phyloP scores from a whole-genome alignment of 92 coral and sea anemone species.

The Pocillopora grandis region DNA sequence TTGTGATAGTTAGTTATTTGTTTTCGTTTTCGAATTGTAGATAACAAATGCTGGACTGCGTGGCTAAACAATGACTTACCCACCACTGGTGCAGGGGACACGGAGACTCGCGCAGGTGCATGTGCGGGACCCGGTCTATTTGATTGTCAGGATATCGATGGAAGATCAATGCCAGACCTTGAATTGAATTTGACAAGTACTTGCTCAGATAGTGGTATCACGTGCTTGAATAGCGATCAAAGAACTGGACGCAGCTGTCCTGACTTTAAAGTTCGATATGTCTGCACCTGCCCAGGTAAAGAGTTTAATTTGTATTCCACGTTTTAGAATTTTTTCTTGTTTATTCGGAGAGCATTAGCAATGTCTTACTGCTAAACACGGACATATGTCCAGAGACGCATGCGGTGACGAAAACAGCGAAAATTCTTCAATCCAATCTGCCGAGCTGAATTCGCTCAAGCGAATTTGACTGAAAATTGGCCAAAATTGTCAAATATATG shows the following conservation, averaged over 20 bases:
- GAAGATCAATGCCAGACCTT: slow-evolving; percentile 66
- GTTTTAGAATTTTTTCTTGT: too few relatives aligned
- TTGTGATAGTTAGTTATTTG: background rate
- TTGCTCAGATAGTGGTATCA: slow-evolving; percentile 80
- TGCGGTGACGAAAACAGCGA: too few relatives aligned
- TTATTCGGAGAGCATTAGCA: too few relatives aligned
- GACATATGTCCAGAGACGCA: too few relatives aligned
- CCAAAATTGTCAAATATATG: too few relatives aligned
- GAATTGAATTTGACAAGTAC: slow-evolving; percentile 63
- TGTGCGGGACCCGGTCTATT: slow-evolving; percentile 68
- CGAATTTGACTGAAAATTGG: too few relatives aligned
- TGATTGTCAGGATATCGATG: slow-evolving; percentile 83
- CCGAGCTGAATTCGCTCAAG: too few relatives aligned
- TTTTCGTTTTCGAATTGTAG: slow-evolving; percentile 11
- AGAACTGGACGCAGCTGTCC: slow-evolving; percentile 59
- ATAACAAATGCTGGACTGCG: slow-evolving; percentile 87
- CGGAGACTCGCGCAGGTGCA: slow-evolving; percentile 63
- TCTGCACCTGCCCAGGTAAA: slow-evolving; percentile 86
- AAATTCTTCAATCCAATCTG: too few relatives aligned
- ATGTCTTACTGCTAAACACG: too few relatives aligned
- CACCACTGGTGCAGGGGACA: slow-evolving; percentile 65
- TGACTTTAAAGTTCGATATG: slow-evolving; percentile 89
- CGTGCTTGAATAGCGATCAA: slow-evolving; percentile 82
- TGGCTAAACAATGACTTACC: slow-evolving; percentile 86
- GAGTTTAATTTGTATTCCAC: too few relatives aligned